Percentiles rank a stretch among this genome's conserved stretches.
Conservation (phyloP, 2,797 vertebrate species). For the Cichlasoma orientale region DNA sequence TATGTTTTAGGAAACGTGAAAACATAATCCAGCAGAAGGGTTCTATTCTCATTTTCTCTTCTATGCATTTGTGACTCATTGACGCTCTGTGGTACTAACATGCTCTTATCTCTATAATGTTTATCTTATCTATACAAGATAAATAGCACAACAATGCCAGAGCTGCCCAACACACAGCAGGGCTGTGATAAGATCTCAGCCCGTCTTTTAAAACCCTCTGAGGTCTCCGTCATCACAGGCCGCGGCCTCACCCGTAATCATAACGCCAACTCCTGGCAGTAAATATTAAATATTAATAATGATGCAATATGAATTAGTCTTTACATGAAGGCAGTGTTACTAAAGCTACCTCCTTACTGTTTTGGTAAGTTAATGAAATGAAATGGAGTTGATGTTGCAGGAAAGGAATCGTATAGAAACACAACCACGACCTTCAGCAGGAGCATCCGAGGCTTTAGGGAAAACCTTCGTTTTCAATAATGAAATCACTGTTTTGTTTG, state of each 20-base stretch:
- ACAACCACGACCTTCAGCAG: background rate
- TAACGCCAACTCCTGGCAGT: background rate
- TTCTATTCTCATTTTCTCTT: background rate
- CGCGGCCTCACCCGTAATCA: too few relatives aligned
- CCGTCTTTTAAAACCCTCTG: background rate
- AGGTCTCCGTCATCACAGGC: background rate
- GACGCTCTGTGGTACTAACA: background rate
- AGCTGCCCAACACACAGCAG: background rate
- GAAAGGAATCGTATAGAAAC: background rate
- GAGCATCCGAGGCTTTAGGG: background rate
- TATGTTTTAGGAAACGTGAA: background rate
- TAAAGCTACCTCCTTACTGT: background rate
- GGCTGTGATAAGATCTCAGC: background rate
- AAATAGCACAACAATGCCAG: background rate
- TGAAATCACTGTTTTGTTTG: background rate
- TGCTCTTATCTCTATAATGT: background rate
- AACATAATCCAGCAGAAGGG: background rate
- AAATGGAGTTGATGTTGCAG: background rate
- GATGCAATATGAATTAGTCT: too few relatives aligned
- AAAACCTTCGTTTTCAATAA: constrained; percentile 22
- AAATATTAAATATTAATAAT: background rate
- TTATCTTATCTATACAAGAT: constrained; percentile 7
- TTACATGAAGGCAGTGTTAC: too few relatives aligned
- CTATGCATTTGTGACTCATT: background rate
- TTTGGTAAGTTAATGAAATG: background rate